Conservation (phyloP, 2,888 invertebrate species). For the Agrochola lota region DNA sequence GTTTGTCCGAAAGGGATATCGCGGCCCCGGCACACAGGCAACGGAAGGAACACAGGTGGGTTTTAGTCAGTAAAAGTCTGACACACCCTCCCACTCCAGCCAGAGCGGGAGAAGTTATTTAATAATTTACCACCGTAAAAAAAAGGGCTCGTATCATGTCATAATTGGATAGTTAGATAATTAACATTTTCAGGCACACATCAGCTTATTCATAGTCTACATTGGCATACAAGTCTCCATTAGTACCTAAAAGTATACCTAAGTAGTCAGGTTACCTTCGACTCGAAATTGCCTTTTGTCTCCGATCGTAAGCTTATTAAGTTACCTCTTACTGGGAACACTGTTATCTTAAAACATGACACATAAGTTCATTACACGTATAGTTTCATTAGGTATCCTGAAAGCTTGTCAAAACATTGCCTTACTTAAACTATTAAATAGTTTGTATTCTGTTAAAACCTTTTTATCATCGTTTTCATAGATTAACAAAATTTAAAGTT, state of each 20-base stretch:
- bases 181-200: neutral
- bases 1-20: too few species aligned
- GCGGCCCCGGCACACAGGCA: too few species aligned
- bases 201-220: neutral
- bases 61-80: too few species aligned
- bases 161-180: neutral
- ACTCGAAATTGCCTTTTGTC: conserved; percentile 25
- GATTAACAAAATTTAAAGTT: neutral
- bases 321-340: conserved; percentile 16
- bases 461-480: neutral
- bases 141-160: neutral
- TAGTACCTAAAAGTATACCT: neutral
- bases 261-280: conserved; percentile 2
- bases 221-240: neutral
- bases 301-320: conserved; percentile 20
- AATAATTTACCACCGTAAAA: too few species aligned
- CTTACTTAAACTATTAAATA: conserved; percentile 2
- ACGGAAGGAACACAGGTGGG: too few species aligned
- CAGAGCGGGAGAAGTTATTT: too few species aligned
- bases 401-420: conserved; percentile 14
- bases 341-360: conserved; percentile 1
- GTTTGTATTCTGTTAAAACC: neutral
- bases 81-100: too few species aligned
- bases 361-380: conserved; percentile 8
- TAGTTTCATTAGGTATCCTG: conserved; percentile 17